These are phyloP conservation scores for Chascanopsetta lugubris DNA, from an alignment of 2,113 vertebrate species.

Conservation along the genomic window DNA sequence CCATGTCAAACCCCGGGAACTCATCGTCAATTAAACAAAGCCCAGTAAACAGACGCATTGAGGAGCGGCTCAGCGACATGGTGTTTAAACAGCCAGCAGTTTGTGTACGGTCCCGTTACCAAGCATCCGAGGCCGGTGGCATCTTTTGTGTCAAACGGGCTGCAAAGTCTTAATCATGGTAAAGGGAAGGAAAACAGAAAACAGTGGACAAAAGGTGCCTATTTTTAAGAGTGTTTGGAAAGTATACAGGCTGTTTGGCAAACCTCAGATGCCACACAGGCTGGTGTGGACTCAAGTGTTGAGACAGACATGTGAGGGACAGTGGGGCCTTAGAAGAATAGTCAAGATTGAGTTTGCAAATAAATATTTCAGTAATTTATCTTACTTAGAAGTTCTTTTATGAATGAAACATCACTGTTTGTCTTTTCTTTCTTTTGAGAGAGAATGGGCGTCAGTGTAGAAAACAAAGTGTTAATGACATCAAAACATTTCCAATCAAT, in stretches of 20 bases:
- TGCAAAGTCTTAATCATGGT: constrained; percentile 55
- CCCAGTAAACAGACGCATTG: constrained; percentile 65
- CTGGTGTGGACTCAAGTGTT: constrained; percentile 21
- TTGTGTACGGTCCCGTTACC: constrained; percentile 53
- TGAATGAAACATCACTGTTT: not conserved
- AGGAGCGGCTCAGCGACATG: constrained; percentile 48
- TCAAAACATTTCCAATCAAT: not conserved
- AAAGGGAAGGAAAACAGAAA: constrained; percentile 39
- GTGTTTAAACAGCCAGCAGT: constrained; percentile 52
- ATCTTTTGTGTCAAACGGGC: constrained; percentile 45
- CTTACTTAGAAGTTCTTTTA: not conserved
- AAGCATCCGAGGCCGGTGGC: constrained; percentile 54
- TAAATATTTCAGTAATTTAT: not conserved
- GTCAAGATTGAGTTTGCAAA: not conserved
- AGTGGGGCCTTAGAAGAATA: not conserved
- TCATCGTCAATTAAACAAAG: constrained; percentile 70
- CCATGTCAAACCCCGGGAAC: constrained; percentile 62
- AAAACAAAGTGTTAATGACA: not conserved
- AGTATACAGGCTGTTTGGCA: constrained; percentile 9
- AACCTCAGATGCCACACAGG: constrained; percentile 55
- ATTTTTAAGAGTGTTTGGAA: constrained; percentile 30
- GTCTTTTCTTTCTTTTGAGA: not conserved
- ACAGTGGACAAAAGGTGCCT: constrained; percentile 49
- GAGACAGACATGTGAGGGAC: not conserved
- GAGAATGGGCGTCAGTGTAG: not conserved